phyloP scores from a whole-genome alignment of 1,140 invertebrate genomes.

The Drosophila subpulchrella region DNA sequence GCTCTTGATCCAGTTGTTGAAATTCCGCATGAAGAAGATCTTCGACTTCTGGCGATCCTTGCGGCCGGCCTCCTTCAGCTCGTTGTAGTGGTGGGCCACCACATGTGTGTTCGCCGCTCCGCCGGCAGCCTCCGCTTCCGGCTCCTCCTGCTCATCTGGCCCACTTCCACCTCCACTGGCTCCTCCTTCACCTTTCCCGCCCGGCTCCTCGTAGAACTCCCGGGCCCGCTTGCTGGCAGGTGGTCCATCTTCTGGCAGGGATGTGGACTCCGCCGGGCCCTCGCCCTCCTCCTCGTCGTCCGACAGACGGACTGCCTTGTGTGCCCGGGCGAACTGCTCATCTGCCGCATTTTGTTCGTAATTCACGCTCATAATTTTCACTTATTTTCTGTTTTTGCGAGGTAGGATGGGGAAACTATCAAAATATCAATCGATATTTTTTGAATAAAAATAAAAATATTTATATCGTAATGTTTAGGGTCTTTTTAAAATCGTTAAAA shows the following conservation, averaged over 20 bases:
- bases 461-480: too few relatives aligned
- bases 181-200: slow-evolving; percentile 4
- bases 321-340: slow-evolving; percentile 31
- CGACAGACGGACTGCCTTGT: slow-evolving; percentile 46
- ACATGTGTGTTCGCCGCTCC: slow-evolving; percentile 86
- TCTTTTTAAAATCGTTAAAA: too few relatives aligned
- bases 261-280: slow-evolving; percentile 13
- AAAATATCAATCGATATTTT: too few relatives aligned
- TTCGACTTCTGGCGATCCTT: slow-evolving; percentile 92
- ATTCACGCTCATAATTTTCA: slow-evolving; percentile 61
- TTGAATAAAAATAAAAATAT: not conserved
- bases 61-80: slow-evolving; percentile 92
- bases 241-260: not conserved
- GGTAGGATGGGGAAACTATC: not conserved
- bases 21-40: slow-evolving; percentile 97
- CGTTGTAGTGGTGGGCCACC: slow-evolving; percentile 95
- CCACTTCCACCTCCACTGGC: not conserved
- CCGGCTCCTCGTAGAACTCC: slow-evolving; percentile 15
- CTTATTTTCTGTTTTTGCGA: slow-evolving; percentile 1
- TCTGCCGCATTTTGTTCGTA: slow-evolving; percentile 55
- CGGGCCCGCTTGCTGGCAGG: not conserved
- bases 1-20: slow-evolving; percentile 99
- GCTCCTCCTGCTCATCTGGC: slow-evolving; percentile 5
- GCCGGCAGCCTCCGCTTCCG: slow-evolving; percentile 8
- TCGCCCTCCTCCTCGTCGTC: slow-evolving; percentile 66